These are phyloP conservation scores for Drosophila picticornis DNA, from an alignment of 2,888 invertebrate genomes.

Conservation along the genomic window DNA sequence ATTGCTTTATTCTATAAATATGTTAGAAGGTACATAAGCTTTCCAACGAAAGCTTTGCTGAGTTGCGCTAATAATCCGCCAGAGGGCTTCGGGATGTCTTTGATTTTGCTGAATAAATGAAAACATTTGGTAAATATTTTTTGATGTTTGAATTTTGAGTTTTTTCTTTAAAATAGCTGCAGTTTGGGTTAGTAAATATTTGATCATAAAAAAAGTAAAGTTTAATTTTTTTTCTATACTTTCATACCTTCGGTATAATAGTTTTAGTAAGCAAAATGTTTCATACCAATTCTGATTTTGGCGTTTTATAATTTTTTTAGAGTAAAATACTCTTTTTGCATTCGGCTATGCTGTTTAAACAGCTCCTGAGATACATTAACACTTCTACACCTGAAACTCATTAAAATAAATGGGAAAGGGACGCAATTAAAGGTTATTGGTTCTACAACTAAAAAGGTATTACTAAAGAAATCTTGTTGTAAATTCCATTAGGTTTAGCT, in stretches of 20 bases:
- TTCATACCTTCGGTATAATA: too few species aligned
- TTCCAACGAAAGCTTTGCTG: conserved; percentile 21
- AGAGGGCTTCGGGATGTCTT: conserved; percentile 34
- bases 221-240: not conserved
- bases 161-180: not conserved
- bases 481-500: conserved; percentile 13
- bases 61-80: conserved; percentile 26
- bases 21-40: conserved; percentile 14
- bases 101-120: conserved; percentile 43
- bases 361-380: not conserved
- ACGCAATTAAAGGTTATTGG: not conserved
- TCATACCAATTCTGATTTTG: not conserved
- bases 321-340: not conserved
- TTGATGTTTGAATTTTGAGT: not conserved
- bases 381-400: not conserved
- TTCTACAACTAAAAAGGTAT: not conserved
- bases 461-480: not conserved
- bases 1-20: conserved; percentile 20
- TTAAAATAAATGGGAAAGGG: not conserved
- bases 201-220: not conserved
- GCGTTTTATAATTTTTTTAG: not conserved
- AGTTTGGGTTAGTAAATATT: not conserved
- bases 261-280: not conserved
- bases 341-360: not conserved
- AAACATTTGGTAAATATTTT: not conserved